Conservation (phyloP, 2,888 invertebrate genomes). For the Priocnemis perturbator region DNA sequence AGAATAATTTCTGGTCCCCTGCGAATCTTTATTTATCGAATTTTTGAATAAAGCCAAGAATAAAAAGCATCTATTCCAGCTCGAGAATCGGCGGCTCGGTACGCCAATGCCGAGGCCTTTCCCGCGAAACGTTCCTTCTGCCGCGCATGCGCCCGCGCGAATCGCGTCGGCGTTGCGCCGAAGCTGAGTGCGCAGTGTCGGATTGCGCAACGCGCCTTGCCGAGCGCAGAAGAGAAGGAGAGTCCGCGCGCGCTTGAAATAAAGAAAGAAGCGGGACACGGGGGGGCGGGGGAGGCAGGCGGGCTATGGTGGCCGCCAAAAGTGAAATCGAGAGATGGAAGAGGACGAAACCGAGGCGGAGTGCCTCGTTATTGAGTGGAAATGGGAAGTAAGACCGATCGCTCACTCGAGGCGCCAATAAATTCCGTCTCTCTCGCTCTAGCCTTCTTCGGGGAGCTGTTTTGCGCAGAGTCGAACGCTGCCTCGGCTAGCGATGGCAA, state of each 20-base stretch:
- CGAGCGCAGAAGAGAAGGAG: slow-evolving; percentile 18
- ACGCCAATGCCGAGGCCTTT: background rate
- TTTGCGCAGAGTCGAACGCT: no score
- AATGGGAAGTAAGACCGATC: slow-evolving; percentile 43
- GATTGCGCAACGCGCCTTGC: slow-evolving; percentile 42
- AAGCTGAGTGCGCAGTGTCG: slow-evolving; percentile 17
- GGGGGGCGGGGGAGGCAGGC: slow-evolving; percentile 27
- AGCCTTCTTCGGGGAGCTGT: background rate
- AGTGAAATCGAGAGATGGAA: slow-evolving; percentile 65
- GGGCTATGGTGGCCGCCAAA: slow-evolving; percentile 65
- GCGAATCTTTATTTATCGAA: no score
- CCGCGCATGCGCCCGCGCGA: background rate
- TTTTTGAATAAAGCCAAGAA: no score
- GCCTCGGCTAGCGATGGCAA: no score
- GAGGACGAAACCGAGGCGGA: slow-evolving; percentile 48
- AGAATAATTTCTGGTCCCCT: no score
- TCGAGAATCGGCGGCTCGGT: no score
- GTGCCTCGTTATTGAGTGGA: slow-evolving; percentile 39
- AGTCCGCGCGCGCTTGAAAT: no score
- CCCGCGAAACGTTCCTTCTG: background rate
- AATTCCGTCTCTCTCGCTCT: slow-evolving; percentile 6
- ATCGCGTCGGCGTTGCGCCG: slow-evolving; percentile 7
- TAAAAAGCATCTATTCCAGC: no score
- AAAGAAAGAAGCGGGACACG: background rate
- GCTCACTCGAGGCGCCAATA: slow-evolving; percentile 17